These are phyloP conservation scores for Macrotrachela quadricornifera DNA, from an alignment of 1,140 invertebrate genomes.

Conservation along the genomic window DNA sequence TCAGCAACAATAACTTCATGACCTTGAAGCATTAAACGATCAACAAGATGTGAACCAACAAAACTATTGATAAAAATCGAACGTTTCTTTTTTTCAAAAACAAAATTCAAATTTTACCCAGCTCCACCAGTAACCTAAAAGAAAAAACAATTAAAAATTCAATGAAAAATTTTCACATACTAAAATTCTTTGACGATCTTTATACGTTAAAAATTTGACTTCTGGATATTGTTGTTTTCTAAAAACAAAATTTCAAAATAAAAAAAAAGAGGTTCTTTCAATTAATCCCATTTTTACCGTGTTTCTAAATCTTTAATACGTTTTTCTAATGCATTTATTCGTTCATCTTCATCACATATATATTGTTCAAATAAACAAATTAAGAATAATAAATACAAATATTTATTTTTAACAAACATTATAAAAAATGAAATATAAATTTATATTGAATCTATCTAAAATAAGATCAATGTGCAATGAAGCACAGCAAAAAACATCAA, in stretches of 20 bases:
- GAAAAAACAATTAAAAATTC: constrained; percentile 13
- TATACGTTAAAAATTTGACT: constrained; percentile 68
- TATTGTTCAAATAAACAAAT: too few species aligned
- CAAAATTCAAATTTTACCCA: constrained; percentile 39
- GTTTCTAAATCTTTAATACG: too few species aligned
- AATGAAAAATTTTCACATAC: constrained; percentile 34
- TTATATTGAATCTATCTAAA: too few species aligned
- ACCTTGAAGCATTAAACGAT: constrained; percentile 75
- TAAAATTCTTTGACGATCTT: constrained; percentile 65
- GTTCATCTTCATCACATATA: too few species aligned
- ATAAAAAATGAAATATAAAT: too few species aligned
- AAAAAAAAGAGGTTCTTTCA: background rate
- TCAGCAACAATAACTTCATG: constrained; percentile 95
- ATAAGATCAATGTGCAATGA: too few species aligned
- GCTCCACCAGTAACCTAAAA: constrained; percentile 74
- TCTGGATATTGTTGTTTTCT: constrained; percentile 60
- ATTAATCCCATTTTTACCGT: background rate
- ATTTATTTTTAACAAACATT: too few species aligned
- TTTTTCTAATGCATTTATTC: too few species aligned
- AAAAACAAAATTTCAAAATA: constrained; percentile 13
- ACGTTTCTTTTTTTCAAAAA: too few species aligned
- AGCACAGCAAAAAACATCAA: too few species aligned
- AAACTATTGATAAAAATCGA: constrained; percentile 42
- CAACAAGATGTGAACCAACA: constrained; percentile 91
- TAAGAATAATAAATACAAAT: too few species aligned